Base-by-base conservation (phyloP, 2,113 vertebrate genomes). In the Gopherus evgoodei region DNA sequence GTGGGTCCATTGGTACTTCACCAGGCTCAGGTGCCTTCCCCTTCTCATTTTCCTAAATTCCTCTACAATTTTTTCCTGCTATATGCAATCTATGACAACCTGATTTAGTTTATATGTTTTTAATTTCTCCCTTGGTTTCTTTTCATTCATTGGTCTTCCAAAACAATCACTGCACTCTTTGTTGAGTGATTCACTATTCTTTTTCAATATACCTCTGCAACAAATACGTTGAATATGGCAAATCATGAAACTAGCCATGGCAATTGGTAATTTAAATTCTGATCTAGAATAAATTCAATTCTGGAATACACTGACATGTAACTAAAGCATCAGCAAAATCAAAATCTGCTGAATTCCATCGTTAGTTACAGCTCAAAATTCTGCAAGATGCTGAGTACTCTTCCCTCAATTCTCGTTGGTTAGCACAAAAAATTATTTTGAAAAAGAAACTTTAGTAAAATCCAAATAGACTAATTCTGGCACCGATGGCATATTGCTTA, bases 401-500 rank as follows among this genome's bases (percentile, higher is more conserved):
- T 50, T 80, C 4, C 62, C 24, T 4, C 22, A 76, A 0, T 38
- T 42, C 52, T 87, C 81, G 25, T 31, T 69, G 6, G 35, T 76
- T 19, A 49, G 52, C 72, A 44, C 2, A 52, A 80, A 69, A 22
- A 22, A 1, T 0, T 12, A 4, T 72, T 91, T 75, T 81, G 22
- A 31, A 85, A 22, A 62, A 91, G 22, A 76, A 76, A 44, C 38
- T 44, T 76, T 78, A 78, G 42, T 78, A 47, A 76, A 76, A 76
- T 12, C 12, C 42, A 25, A 47, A 11, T 19, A 38, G 84, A 11
- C 17, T 69, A 69, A 69, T 69, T 69, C 65, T 69, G 59, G 21
- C 6, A 11, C 1, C 0, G 1, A 4, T 52, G 52, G 0, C 31
- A 38, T 59, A 38, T 49, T 38, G n/a, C 35, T 80, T 19, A 5